Evolutionary conservation across 2,888 invertebrate genomes (phyloP), one percentile per base, ranked within the genome.

Genomic region (Sylvicola cinctus): DNA sequence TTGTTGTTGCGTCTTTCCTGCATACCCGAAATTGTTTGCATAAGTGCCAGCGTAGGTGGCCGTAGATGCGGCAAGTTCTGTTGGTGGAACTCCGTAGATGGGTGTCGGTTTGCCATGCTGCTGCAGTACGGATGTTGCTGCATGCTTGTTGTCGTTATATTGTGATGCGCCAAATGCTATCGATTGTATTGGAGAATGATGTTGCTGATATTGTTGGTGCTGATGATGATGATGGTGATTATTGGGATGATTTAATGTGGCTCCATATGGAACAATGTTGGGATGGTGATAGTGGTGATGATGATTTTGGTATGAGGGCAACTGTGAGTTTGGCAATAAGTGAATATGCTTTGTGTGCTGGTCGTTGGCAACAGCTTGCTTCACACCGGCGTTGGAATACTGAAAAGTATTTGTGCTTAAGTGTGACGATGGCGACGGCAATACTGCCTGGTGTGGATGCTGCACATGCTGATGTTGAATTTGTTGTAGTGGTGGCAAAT

Each of bases 1-100:
- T 29, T 37, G 35, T 31, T 39, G 42, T 34, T 23, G 38, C 12
- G 34, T 33, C 37, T 23, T 39, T 35, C 11, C 36, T 13, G 16
- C 14, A 28, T 37, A 37, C 10, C 16, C 31, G 15, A 27, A 37
- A 15, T 27, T 26, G n/a, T 13, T 27, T 12, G 33, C 33, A 29
- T 34, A 34, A 12, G 16, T 20, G 20, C 20, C 20, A 8, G 20
- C 8, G 20, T 20, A 20, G 20, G 29, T 4, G 6, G 8, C 8
- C 7, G 12, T 10, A 29, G 8, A 8, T 2, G 7, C 4, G 10
- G 32, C 16, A 31, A 31, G 36, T 3, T 26, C 15, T 20, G 23
- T 8, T 15, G 32, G 10, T 11, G 39, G 38, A 16, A 38, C 36
- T n/a, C 40, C 40, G 26, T 38, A 40, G 13, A 40, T 33, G 2